Conservation (phyloP, 2,888 invertebrate species). For the Seladonia tumulorum region DNA sequence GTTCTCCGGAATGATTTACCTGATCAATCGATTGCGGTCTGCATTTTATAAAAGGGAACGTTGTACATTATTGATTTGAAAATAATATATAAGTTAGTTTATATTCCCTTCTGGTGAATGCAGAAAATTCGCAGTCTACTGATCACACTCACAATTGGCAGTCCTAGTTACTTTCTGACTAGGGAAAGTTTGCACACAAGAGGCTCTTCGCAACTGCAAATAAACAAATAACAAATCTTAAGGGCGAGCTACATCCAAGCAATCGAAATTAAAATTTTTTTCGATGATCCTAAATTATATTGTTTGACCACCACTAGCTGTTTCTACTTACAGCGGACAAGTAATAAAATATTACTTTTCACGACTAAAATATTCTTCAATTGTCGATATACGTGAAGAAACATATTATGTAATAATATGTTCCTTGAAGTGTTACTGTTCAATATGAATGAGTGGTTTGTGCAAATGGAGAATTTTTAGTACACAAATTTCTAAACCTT, state of each 20-base stretch:
- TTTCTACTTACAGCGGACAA: background rate
- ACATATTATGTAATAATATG: too few species aligned
- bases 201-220: background rate
- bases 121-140: background rate
- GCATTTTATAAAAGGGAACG: background rate
- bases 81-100: background rate
- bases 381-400: background rate
- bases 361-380: background rate
- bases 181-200: background rate
- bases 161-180: background rate
- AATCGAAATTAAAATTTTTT: background rate
- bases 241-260: background rate
- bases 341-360: background rate
- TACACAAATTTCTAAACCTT: background rate
- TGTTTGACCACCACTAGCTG: background rate
- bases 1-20: too few species aligned
- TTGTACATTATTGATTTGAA: background rate
- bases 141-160: background rate
- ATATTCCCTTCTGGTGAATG: background rate
- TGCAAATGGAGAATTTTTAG: too few species aligned
- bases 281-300: background rate
- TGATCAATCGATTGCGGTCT: background rate
- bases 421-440: too few species aligned
- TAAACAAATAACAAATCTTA: background rate
- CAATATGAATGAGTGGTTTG: too few species aligned